Conservation (phyloP, 2,797 vertebrate species). For the Clarias fuscus region DNA sequence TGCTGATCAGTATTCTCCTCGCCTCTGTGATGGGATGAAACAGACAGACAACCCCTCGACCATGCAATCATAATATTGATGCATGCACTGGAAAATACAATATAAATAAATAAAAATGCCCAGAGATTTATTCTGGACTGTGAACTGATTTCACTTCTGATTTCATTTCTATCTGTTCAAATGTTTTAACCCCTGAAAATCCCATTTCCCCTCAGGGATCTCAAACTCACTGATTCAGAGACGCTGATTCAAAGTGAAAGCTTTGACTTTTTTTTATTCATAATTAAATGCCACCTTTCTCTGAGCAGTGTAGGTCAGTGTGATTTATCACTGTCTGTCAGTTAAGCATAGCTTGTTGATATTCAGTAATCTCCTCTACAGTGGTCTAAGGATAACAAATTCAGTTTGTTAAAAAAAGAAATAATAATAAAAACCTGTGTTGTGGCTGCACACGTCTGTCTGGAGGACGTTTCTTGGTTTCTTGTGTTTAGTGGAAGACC, state of each 20-base stretch:
- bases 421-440: not conserved
- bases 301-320: constrained; percentile 34
- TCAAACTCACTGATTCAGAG: constrained; percentile 40
- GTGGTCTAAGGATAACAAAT: not conserved
- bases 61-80: not conserved
- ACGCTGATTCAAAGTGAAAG: constrained; percentile 39
- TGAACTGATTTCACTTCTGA: not conserved
- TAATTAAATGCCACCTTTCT: constrained; percentile 39
- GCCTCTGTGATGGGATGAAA: not conserved
- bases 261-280: not conserved
- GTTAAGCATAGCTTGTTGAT: constrained; percentile 13
- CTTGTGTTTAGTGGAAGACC: constrained; percentile 28
- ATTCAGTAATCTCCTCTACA: constrained; percentile 9
- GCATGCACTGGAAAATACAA: constrained; percentile 11
- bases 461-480: constrained; percentile 37
- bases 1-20: not conserved
- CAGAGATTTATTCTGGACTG: not conserved
- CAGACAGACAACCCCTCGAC: not conserved
- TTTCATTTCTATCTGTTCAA: not conserved
- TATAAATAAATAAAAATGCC: not conserved
- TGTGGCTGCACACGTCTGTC: constrained; percentile 16
- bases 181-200: not conserved
- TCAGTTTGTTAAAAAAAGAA: not conserved
- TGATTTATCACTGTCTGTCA: constrained; percentile 37
- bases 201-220: not conserved